Base-by-base conservation (phyloP, 2,888 invertebrate species). In the Apodemia zela region DNA sequence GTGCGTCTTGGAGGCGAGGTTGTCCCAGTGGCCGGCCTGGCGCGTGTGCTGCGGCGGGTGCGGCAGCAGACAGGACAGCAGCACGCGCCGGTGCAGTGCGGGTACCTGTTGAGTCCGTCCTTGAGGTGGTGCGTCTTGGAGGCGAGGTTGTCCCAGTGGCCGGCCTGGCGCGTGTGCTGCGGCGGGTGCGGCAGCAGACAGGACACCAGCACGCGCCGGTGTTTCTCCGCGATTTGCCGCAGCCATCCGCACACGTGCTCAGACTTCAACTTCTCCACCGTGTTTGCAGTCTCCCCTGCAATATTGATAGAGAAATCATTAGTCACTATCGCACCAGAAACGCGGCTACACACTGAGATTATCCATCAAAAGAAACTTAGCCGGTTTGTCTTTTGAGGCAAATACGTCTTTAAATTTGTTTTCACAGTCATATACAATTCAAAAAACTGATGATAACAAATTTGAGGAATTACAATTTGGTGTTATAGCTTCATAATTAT, bases 11-110 rank as follows among this genome's bases (percentile, higher is more conserved):
- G 96, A 95, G 51, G 97, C 96, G 67, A 97, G 89, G 60, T 96
- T 96, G 86, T 98, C 97, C 97, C 99, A 99, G 83, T 98, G 98
- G 6, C 99, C 99, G 29, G 98, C 99, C 68, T 99, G 97, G 72
- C 98, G 93, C 63, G 98, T 97, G 88, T 97, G 98, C 82, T 99
- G 98, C 13, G 98, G 97, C 63, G 99, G 99, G 92, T 98, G 98
- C 8, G 99, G 99, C 76, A 99, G 88, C 61, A 99, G 93, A 76
- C 99, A 99, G 11, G 98, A 95, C 70, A 98, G 96, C 77, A 99
- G 97, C 63, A 98, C 96, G 69, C 96, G 94, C 80, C 98, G 97
- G 82, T 98, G 97, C 33, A 33, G 33, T 10, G 33, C 7, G 33
- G 25, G 33, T 33, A 33, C 33, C 33, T 94, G 82, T 98, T 97